phyloP scores from a whole-genome alignment of 2,888 invertebrate genomes.

The Acanthococcus lagerstroemiae region DNA sequence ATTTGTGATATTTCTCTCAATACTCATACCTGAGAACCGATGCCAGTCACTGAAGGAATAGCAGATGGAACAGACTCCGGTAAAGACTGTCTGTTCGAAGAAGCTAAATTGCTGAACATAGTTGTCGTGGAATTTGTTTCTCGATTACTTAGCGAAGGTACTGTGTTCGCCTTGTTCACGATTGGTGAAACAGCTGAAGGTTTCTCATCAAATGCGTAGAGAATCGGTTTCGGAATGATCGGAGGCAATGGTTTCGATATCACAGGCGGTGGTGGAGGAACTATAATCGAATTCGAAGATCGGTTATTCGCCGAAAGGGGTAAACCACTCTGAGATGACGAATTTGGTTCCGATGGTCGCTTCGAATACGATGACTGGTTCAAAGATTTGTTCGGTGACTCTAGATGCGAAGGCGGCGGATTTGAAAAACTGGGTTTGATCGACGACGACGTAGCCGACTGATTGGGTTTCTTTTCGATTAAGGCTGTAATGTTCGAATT shows the following conservation, averaged over 20 bases:
- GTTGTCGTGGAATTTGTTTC: too few species aligned
- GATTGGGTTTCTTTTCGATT: too few species aligned
- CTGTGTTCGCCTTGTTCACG: not conserved
- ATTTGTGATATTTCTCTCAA: too few species aligned
- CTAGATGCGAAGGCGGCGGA: not conserved
- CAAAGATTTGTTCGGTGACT: not conserved
- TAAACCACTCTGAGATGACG: not conserved
- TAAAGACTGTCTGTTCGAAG: not conserved
- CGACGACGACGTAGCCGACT: too few species aligned
- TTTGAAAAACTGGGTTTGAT: too few species aligned
- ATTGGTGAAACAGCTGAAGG: not conserved
- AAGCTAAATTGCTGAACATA: not conserved
- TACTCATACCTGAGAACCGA: constrained; percentile 11
- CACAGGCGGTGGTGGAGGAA: constrained; percentile 12
- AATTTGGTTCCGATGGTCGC: too few species aligned
- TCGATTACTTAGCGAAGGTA: too few species aligned
- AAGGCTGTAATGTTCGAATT: too few species aligned
- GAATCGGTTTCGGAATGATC: not conserved
- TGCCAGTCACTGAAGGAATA: not conserved
- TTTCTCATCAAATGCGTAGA: too few species aligned
- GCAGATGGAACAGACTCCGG: not conserved
- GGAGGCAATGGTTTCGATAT: constrained; percentile 5
- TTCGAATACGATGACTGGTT: not conserved
- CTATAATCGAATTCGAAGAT: not conserved
- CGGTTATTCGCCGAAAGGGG: not conserved